These are phyloP conservation scores for Chionomys nivalis DNA, from an alignment of 2,113 vertebrate species.

Conservation along the genomic window DNA sequence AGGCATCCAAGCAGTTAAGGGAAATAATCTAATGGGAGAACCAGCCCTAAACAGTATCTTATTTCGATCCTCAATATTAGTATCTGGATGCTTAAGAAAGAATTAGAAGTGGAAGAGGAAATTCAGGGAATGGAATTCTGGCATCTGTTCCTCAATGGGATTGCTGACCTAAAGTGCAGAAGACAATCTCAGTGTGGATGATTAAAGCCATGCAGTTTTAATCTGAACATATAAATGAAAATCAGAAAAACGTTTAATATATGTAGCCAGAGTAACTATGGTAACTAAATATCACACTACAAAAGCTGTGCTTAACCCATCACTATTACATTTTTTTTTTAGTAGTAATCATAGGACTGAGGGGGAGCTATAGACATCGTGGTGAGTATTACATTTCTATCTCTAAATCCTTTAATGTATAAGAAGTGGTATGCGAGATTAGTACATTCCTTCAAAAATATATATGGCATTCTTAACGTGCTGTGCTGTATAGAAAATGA, in stretches of 20 bases:
- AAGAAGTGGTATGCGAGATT: neutral
- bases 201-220: conserved; percentile 49
- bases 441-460: conserved; percentile 10
- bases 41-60: conserved; percentile 36
- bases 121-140: conserved; percentile 34
- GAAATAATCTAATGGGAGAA: conserved; percentile 57
- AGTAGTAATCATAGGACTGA: neutral
- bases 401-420: conserved; percentile 22
- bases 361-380: neutral
- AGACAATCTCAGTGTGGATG: conserved; percentile 3
- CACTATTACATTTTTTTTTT: conserved; percentile 43
- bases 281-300: conserved; percentile 14
- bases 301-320: conserved; percentile 10
- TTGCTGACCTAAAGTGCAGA: conserved; percentile 19
- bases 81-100: conserved; percentile 52
- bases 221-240: conserved; percentile 41
- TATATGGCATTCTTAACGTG: conserved; percentile 1
- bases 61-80: conserved; percentile 42
- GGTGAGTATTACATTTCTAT: conserved; percentile 35
- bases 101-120: conserved; percentile 52
- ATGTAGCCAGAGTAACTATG: conserved; percentile 21
- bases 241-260: conserved; percentile 41
- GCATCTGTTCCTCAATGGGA: conserved; percentile 21
- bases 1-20: conserved; percentile 60
- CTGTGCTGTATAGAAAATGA: neutral